Evolutionary conservation across 2,113 vertebrate genomes (phyloP), one percentile per base, ranked within the genome.

Genomic region (Tamias sibiricus): DNA sequence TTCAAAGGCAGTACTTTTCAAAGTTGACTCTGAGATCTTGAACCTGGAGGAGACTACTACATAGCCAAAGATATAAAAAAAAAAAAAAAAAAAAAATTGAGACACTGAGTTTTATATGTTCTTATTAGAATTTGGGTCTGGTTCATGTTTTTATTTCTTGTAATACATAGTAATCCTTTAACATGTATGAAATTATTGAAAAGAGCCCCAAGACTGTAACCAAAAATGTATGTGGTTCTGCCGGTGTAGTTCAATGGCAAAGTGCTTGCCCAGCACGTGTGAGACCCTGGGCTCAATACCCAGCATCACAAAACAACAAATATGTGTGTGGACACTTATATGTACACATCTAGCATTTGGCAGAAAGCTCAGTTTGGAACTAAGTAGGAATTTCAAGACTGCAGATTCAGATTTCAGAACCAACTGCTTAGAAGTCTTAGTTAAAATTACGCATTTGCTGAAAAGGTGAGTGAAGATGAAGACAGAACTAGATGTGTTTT

Each of bases 141-240:
- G 86, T 75, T 83, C 57, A 90, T 40, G 30, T 37, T 72, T 96
- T 86, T 87, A 83, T 84, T 94, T 32, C 44, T 87, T 35, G 26
- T 82, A 87, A 87, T 19, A 68, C 19, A 85, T 75, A 69, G 12
- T 59, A 87, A 93, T 2, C 22, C 37, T 87, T 83, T 72, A 90
- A 92, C 19, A 86, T 90, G 22, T 83, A 16, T 52, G 24, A 83
- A 87, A 44, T 87, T 54, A 57, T 44, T 82, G 37, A 16, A 59
- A 86, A 86, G 8, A 95, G 47, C 62, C 76, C 49, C 2, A 52
- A 84, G 0, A 42, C 13, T 42, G 28, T 77, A 86, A 92, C 12
- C 12, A 49, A 82, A 69, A 80, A 81, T 64, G 30, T 28, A 24
- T 35, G 10, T 28, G 72, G 13, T 26, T 13, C 26, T 76, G 28